These are phyloP conservation scores for Tetramorium simillimum DNA, from an alignment of 1,140 invertebrate genomes.

Conservation along the genomic window DNA sequence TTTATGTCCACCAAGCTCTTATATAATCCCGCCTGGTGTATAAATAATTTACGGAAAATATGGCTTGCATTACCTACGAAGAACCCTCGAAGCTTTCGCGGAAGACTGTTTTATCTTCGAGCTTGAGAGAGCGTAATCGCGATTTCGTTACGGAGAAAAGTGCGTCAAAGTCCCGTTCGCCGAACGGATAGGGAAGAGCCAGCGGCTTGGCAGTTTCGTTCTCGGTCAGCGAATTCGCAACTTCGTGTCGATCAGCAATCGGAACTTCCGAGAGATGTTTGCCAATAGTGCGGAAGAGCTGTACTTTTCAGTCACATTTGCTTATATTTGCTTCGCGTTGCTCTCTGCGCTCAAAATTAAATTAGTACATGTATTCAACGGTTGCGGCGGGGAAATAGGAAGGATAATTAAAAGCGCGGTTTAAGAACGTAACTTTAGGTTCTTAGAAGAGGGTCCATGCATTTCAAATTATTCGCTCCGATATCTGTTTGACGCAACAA, in stretches of 20 bases:
- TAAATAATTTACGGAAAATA: background rate
- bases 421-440: background rate
- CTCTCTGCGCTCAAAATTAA: background rate
- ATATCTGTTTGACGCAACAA: background rate
- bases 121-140: slow-evolving; percentile 27
- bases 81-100: slow-evolving; percentile 23
- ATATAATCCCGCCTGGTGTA: background rate
- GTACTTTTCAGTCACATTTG: background rate
- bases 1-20: background rate
- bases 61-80: background rate
- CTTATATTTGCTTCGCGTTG: background rate
- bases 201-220: slow-evolving; percentile 36
- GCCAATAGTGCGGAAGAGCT: slow-evolving; percentile 17
- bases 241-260: slow-evolving; percentile 6
- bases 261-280: slow-evolving; percentile 19
- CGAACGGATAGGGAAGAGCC: slow-evolving; percentile 40
- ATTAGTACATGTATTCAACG: background rate
- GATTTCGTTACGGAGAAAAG: slow-evolving; percentile 64
- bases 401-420: background rate
- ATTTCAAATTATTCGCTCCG: background rate
- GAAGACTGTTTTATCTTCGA: slow-evolving; percentile 50
- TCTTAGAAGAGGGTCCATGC: background rate
- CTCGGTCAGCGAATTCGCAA: slow-evolving; percentile 48
- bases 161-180: slow-evolving; percentile 66
- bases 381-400: background rate